Conservation (phyloP, 2,888 invertebrate genomes). For the Chrysotoxum bicinctum region DNA sequence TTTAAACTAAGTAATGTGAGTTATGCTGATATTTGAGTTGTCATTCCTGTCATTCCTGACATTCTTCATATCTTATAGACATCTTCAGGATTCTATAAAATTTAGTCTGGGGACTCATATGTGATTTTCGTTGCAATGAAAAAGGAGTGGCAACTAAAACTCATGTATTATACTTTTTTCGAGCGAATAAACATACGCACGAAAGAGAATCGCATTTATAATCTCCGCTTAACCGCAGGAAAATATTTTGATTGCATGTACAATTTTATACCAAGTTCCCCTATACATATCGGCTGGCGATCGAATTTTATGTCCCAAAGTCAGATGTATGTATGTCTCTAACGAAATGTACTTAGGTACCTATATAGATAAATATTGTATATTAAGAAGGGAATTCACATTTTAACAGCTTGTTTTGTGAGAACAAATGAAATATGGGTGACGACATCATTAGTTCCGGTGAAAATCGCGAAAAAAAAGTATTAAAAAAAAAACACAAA, state of each 20-base stretch:
- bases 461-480: slow-evolving; percentile 27
- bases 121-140: too few species aligned
- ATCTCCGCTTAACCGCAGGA: too few species aligned
- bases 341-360: background rate
- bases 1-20: too few species aligned
- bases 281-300: background rate
- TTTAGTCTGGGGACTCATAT: too few species aligned
- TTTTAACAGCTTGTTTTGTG: slow-evolving; percentile 31
- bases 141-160: too few species aligned
- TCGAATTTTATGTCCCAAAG: slow-evolving; percentile 57
- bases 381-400: slow-evolving; percentile 25
- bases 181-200: too few species aligned
- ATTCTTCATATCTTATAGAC: too few species aligned
- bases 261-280: background rate
- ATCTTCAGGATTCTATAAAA: too few species aligned
- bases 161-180: too few species aligned
- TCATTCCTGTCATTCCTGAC: too few species aligned
- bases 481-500: background rate
- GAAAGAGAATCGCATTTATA: too few species aligned
- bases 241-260: background rate
- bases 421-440: slow-evolving; percentile 54
- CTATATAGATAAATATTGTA: background rate
- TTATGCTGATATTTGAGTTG: too few species aligned
- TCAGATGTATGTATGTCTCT: slow-evolving; percentile 37
- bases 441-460: slow-evolving; percentile 65